phyloP scores from a whole-genome alignment of 2,888 invertebrate genomes.

The Petrophora chlorosata region DNA sequence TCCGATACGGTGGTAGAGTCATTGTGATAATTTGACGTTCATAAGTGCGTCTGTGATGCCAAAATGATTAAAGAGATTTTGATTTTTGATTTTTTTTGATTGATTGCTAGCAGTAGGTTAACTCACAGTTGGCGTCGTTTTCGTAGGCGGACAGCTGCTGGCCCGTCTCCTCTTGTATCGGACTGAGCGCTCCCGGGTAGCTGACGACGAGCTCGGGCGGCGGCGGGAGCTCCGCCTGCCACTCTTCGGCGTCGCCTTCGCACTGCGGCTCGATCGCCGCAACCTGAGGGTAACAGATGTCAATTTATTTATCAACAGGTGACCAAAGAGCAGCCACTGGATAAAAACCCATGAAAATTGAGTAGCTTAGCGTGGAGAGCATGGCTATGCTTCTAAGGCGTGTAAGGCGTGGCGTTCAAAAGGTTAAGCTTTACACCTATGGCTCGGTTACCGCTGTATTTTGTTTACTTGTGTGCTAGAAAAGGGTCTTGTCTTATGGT shows the following conservation, averaged over 20 bases:
- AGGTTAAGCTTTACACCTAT: no score
- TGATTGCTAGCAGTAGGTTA: neutral
- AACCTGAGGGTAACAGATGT: slow-evolving; percentile 49
- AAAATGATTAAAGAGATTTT: no score
- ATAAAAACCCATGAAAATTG: neutral
- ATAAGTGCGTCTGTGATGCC: no score
- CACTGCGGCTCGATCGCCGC: slow-evolving; percentile 53
- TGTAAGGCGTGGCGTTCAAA: no score
- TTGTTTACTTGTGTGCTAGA: no score
- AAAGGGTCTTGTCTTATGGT: no score
- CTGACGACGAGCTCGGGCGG: slow-evolving; percentile 70
- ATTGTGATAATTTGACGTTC: no score
- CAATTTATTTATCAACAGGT: neutral
- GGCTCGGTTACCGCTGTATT: no score
- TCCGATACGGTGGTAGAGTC: no score
- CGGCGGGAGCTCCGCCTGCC: slow-evolving; percentile 49
- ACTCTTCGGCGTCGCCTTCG: slow-evolving; percentile 45
- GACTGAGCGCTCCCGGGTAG: slow-evolving; percentile 73
- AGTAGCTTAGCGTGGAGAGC: no score
- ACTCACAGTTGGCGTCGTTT: slow-evolving; percentile 69
- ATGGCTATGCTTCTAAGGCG: no score
- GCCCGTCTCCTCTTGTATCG: slow-evolving; percentile 73
- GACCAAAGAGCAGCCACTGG: neutral
- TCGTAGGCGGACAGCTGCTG: slow-evolving; percentile 73
- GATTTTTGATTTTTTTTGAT: no score